phyloP scores from a whole-genome alignment of 1,140 invertebrate species.

The Nymphalis io region DNA sequence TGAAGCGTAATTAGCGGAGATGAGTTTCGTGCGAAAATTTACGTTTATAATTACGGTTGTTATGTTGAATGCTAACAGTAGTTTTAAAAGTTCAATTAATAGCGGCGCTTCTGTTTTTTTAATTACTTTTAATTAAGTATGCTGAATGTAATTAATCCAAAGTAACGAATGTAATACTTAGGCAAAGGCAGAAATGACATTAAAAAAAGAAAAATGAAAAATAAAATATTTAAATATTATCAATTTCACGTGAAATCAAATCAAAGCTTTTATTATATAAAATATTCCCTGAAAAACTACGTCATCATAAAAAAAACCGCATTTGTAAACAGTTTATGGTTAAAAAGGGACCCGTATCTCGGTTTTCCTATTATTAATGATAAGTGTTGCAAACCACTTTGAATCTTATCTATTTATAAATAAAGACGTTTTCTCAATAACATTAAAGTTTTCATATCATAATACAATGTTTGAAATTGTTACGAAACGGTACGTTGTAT shows the following conservation, averaged over 20 bases:
- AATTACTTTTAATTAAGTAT: not conserved
- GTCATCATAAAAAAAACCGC: conserved; percentile 18
- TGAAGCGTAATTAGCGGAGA: conserved; percentile 39
- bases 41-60: conserved; percentile 22
- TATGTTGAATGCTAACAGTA: conserved; percentile 26
- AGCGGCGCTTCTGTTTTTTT: not conserved
- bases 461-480: conserved; percentile 20
- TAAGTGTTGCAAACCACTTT: conserved; percentile 20
- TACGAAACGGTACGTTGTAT: conserved; percentile 20
- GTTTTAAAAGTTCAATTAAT: conserved; percentile 27
- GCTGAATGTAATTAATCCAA: not conserved
- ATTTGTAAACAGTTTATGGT: conserved; percentile 18
- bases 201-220: not conserved
- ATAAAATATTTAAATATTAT: not conserved
- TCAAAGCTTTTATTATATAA: not conserved
- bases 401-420: not conserved
- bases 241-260: not conserved
- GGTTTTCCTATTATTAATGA: conserved; percentile 33
- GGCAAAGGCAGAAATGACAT: not conserved
- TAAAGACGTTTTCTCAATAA: not conserved
- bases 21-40: conserved; percentile 38
- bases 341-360: conserved; percentile 30
- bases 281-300: not conserved
- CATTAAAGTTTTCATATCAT: not conserved
- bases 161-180: not conserved